phyloP scores from a whole-genome alignment of 2,113 vertebrate species.

The Brachionichthys hirsutus region DNA sequence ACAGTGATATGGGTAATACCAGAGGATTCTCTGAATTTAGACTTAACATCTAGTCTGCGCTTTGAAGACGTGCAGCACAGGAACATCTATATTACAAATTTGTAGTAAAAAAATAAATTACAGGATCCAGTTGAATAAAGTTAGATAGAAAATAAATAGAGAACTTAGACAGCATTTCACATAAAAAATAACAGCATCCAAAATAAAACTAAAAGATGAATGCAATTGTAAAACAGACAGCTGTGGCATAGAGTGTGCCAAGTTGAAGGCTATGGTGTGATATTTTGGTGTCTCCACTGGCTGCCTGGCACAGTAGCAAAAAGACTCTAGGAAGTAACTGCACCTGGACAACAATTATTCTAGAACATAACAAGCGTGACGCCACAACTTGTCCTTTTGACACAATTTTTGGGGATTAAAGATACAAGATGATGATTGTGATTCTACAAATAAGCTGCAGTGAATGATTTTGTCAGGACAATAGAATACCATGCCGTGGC shows the following conservation, averaged over 20 bases:
- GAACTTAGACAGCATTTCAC: neutral
- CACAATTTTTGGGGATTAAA: no score
- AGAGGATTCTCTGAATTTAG: slow-evolving; percentile 25
- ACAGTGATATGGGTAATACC: slow-evolving; percentile 50
- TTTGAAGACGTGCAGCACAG: neutral
- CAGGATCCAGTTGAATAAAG: no score
- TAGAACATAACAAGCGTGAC: no score
- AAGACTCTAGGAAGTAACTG: slow-evolving; percentile 6
- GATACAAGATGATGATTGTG: no score
- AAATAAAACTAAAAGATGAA: neutral
- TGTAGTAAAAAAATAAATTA: no score
- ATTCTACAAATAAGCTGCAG: no score
- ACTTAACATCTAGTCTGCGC: neutral
- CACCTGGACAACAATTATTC: neutral
- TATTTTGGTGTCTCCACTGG: slow-evolving; percentile 9
- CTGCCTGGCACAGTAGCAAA: slow-evolving; percentile 1
- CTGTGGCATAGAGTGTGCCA: neutral
- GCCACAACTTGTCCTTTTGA: no score
- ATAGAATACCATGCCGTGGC: no score
- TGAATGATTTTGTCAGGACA: no score
- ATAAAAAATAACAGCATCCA: neutral
- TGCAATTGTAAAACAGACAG: neutral
- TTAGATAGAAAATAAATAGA: no score
- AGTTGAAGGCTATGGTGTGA: slow-evolving; percentile 20
- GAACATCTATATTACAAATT: no score